These are phyloP conservation scores for Periparus ater DNA, from an alignment of 2,797 vertebrate genomes.

Conservation along the genomic window DNA sequence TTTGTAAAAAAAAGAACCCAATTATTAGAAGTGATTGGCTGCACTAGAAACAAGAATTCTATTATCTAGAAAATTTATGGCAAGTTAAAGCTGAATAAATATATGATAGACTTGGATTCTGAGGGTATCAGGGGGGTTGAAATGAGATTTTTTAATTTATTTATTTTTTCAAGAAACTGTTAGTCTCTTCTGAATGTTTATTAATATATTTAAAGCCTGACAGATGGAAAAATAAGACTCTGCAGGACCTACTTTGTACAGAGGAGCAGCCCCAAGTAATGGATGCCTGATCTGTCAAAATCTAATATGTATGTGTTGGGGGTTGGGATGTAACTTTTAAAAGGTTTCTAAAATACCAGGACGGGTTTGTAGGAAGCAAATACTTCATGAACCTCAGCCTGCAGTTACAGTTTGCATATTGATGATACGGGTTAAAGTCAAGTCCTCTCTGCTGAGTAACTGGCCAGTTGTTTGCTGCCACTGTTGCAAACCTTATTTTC, in stretches of 20 bases:
- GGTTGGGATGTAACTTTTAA: not conserved
- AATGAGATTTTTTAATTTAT: not conserved
- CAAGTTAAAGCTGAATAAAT: not conserved
- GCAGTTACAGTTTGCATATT: not conserved
- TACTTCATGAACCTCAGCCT: not conserved
- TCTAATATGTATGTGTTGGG: too few relatives aligned
- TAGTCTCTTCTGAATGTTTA: not conserved
- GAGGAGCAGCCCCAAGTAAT: not conserved
- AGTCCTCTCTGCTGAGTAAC: not conserved
- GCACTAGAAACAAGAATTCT: not conserved
- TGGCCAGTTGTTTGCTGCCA: not conserved
- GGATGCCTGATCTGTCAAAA: not conserved
- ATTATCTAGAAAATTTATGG: slow-evolving; percentile 3
- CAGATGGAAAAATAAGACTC: not conserved
- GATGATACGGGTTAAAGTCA: not conserved
- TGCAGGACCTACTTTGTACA: not conserved
- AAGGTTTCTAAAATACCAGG: not conserved
- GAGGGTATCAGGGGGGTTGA: not conserved
- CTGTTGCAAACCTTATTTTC: not conserved
- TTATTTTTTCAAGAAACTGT: not conserved
- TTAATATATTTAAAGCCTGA: not conserved
- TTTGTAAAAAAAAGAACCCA: not conserved
- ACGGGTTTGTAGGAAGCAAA: not conserved
- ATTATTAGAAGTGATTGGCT: slow-evolving; percentile 20
- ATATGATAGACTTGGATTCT: not conserved